phyloP scores from a whole-genome alignment of 2,888 invertebrate species.

The Odontothrips loti region DNA sequence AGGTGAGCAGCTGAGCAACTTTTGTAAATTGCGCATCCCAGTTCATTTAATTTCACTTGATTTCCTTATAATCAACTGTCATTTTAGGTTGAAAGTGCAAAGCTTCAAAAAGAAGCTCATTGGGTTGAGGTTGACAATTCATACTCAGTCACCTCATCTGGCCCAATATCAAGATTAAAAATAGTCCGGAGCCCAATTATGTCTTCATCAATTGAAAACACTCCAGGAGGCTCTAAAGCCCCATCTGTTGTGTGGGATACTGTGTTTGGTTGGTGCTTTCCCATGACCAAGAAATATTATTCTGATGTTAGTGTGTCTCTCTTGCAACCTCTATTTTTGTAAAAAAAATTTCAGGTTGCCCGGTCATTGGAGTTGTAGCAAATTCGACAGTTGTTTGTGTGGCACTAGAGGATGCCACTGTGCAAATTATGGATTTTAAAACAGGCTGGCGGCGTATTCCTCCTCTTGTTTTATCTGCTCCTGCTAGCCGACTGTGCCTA shows the following conservation, averaged over 20 bases:
- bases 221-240: conserved; percentile 47
- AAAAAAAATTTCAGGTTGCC: conserved; percentile 54
- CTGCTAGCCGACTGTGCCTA: conserved; percentile 56
- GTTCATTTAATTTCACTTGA: no score
- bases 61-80: not conserved
- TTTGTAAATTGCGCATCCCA: no score
- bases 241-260: conserved; percentile 64
- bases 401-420: conserved; percentile 63
- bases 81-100: not conserved
- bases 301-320: not conserved
- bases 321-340: conserved; percentile 19
- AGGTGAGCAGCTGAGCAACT: not conserved
- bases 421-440: conserved; percentile 59
- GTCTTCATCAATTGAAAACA: not conserved
- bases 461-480: conserved; percentile 54
- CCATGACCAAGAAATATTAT: not conserved
- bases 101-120: not conserved
- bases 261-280: conserved; percentile 53
- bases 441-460: conserved; percentile 52
- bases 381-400: conserved; percentile 58
- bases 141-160: conserved; percentile 47
- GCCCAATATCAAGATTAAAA: conserved; percentile 56
- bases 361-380: conserved; percentile 58
- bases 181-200: conserved; percentile 43
- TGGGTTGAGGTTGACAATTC: conserved; percentile 29